Evolutionary conservation across 2,113 vertebrate genomes (phyloP), one percentile per base, ranked within the genome.

Genomic region (Oryzias curvinotus): DNA sequence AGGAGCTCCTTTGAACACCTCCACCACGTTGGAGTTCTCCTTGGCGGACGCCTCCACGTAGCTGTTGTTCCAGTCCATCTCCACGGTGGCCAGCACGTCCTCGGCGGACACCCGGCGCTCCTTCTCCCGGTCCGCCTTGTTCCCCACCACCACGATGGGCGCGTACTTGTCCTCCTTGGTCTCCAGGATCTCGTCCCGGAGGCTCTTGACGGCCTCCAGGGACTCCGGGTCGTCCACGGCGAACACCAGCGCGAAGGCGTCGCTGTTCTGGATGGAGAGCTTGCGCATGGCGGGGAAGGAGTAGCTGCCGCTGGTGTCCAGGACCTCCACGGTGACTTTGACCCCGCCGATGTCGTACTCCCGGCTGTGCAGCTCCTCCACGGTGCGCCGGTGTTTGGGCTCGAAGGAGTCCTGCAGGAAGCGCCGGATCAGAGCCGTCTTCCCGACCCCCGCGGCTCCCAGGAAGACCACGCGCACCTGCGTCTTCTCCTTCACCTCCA

Each of bases 261-360:
- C 95, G 1, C 94, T 95, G 85, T 90, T 95, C 82, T 94, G 94
- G 89, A 96, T 95, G 1, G 93, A 94, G 72, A 97, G 93, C 71
- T 95, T 96, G 71, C 95, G 91, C 95, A 96, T 96, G 64, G 95
- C 95, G 0, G 95, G 95, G 87, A 97, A 97, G 55, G 94, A 95
- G 87, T 96, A 97, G 78, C 95, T 97, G 48, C 95, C 95, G 0
- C 94, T 95, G 75, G 95, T 95, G 91, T 97, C 95, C 87, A 97
- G 85, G 79, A 97, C 95, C 75, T 96, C 93, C 55, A 97, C 87
- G 14, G 86, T 95, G 73, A 97, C 78, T 30, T 91, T 94, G 49
- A 90, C 77, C 45, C 94, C 94, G 0, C 89, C 88, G 26, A 95
- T 90, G 78, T 96, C 92, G 0, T 95, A 96, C 86, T 96, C 95